Conservation (phyloP, 2,888 invertebrate genomes). For the Lithosia quadra region DNA sequence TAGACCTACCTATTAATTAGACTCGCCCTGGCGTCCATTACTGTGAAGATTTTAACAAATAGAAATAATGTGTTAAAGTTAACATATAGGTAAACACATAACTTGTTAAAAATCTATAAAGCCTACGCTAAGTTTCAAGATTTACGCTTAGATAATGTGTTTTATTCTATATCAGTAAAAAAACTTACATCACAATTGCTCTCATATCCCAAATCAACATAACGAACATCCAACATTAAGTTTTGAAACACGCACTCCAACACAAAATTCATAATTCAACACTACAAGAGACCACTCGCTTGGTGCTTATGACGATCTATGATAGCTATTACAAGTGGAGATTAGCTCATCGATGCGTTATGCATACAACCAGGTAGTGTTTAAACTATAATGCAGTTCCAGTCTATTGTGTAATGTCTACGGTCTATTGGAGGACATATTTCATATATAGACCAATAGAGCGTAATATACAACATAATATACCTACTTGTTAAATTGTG, state of each 20-base stretch:
- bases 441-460: not conserved
- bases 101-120: no score
- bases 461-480: not conserved
- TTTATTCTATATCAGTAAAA: not conserved
- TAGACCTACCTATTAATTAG: no score
- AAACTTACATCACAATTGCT: slow-evolving; percentile 40
- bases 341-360: slow-evolving; percentile 35
- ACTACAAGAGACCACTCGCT: slow-evolving; percentile 30
- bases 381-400: not conserved
- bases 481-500: not conserved
- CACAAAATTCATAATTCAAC: slow-evolving; percentile 60
- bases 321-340: slow-evolving; percentile 22
- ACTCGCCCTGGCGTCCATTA: no score
- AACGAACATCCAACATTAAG: slow-evolving; percentile 49
- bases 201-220: slow-evolving; percentile 30
- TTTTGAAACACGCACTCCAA: slow-evolving; percentile 60
- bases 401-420: slow-evolving; percentile 19
- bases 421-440: slow-evolving; percentile 17
- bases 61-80: no score
- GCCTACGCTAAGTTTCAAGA: no score
- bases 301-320: slow-evolving; percentile 15
- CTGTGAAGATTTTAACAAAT: no score
- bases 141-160: not conserved
- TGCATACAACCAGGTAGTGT: slow-evolving; percentile 10
- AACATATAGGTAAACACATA: no score